Evolutionary conservation across 2,888 invertebrate genomes (phyloP).

Genomic region (Dendrolimus pini): DNA sequence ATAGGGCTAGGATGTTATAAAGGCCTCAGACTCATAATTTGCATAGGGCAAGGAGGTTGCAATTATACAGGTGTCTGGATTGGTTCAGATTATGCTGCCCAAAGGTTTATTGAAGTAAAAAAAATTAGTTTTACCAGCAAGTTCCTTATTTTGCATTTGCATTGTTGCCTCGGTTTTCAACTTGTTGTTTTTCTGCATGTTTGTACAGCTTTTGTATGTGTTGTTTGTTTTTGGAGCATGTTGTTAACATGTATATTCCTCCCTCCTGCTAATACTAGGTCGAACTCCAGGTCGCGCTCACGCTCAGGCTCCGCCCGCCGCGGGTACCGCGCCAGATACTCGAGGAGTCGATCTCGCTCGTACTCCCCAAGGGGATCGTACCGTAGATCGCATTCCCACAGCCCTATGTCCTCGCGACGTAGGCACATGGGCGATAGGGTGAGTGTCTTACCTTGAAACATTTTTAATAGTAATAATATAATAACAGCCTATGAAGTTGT

Average conservation of each 20-base stretch:
- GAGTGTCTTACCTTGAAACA: slow-evolving; percentile 27
- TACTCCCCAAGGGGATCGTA: slow-evolving; percentile 79
- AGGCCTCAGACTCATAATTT: no score
- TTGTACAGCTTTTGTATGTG: background rate
- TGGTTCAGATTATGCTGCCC: no score
- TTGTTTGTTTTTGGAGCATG: background rate
- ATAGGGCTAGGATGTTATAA: no score
- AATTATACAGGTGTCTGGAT: no score
- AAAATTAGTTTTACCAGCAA: no score
- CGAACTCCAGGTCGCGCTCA: slow-evolving; percentile 60
- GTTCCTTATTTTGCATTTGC: no score
- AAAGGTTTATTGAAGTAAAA: no score
- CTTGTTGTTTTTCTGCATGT: no score
- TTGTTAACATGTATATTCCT: background rate
- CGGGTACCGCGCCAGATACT: slow-evolving; percentile 74
- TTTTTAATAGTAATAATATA: slow-evolving; percentile 5
- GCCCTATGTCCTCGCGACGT: slow-evolving; percentile 88
- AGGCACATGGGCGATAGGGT: slow-evolving; percentile 87
- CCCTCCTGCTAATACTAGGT: slow-evolving; percentile 19
- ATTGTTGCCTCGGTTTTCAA: no score
- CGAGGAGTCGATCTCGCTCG: slow-evolving; percentile 80
- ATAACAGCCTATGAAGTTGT: slow-evolving; percentile 2
- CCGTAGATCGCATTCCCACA: slow-evolving; percentile 82
- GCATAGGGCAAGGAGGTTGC: no score
- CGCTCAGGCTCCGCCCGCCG: slow-evolving; percentile 78